A percentile compares a stretch with the other conserved stretches of the same genome.
Conservation (phyloP, 1,140 invertebrate genomes). For the Andricus grossulariae region DNA sequence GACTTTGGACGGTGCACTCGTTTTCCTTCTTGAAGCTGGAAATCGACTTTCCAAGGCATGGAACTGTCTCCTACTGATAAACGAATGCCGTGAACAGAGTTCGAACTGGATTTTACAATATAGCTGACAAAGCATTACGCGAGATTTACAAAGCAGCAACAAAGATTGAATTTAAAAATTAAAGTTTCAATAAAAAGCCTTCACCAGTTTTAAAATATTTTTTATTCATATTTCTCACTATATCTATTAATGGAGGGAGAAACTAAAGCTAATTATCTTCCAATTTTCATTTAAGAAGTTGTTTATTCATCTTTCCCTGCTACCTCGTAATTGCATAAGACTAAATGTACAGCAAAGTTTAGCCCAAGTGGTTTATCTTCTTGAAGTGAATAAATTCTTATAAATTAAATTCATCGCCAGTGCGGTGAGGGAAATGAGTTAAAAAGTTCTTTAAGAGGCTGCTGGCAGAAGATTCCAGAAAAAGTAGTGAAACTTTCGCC, state of each 20-base stretch:
- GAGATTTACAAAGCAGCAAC: neutral
- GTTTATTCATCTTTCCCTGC: neutral
- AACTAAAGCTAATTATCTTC: too few relatives aligned
- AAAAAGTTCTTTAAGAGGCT: neutral
- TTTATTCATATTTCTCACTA: too few relatives aligned
- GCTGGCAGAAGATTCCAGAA: conserved; percentile 8
- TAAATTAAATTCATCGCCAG: conserved; percentile 26
- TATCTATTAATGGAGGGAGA: too few relatives aligned
- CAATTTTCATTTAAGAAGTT: neutral
- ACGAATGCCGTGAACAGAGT: conserved; percentile 14
- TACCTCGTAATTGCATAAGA: neutral
- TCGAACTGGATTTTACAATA: neutral
- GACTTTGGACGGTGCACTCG: conserved; percentile 5
- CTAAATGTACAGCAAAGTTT: neutral
- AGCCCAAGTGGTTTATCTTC: neutral
- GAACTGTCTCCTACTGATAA: neutral
- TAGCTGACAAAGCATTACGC: neutral
- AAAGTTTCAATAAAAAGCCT: too few relatives aligned
- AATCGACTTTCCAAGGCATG: conserved; percentile 34
- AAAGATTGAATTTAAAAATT: too few relatives aligned
- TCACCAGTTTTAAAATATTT: too few relatives aligned
- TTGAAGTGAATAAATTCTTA: conserved; percentile 22
- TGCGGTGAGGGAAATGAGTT: neutral
- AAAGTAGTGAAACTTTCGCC: neutral
- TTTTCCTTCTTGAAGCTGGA: conserved; percentile 7